Conservation (phyloP, 1,140 invertebrate species). For the Pteromalus puparum region DNA sequence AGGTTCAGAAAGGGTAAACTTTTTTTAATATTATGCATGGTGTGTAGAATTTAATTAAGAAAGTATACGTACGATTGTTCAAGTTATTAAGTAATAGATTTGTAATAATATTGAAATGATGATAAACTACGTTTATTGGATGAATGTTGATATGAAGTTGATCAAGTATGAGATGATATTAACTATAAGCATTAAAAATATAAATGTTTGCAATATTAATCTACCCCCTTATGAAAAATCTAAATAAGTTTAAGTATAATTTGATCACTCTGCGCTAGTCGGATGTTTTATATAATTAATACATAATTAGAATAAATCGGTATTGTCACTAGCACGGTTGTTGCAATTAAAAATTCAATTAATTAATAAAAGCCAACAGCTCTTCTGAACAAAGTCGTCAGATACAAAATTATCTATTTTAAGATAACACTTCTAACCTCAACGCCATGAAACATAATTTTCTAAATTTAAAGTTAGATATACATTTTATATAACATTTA, state of each 20-base stretch:
- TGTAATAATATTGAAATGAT: background rate
- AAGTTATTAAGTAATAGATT: background rate
- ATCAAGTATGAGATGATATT: background rate
- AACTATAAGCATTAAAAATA: background rate
- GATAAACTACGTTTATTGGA: background rate
- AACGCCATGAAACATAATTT: background rate
- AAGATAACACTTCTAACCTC: background rate
- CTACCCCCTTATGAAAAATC: background rate
- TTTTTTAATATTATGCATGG: background rate
- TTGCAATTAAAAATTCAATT: slow-evolving; percentile 8
- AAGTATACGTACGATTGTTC: background rate
- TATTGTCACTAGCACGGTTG: slow-evolving; percentile 41
- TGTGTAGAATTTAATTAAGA: background rate
- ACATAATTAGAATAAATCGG: slow-evolving; percentile 27
- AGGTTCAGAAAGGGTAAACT: background rate
- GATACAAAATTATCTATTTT: slow-evolving; percentile 3
- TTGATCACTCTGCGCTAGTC: slow-evolving; percentile 52
- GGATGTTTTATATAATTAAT: slow-evolving; percentile 28
- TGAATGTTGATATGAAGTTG: background rate
- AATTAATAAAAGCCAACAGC: slow-evolving; percentile 35
- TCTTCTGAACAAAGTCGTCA: background rate
- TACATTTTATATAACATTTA: background rate
- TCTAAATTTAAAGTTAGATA: too few relatives aligned
- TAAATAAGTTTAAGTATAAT: slow-evolving; percentile 42
- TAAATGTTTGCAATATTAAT: background rate